Conservation (phyloP, 2,888 invertebrate genomes). For the Polydrusus cervinus region DNA sequence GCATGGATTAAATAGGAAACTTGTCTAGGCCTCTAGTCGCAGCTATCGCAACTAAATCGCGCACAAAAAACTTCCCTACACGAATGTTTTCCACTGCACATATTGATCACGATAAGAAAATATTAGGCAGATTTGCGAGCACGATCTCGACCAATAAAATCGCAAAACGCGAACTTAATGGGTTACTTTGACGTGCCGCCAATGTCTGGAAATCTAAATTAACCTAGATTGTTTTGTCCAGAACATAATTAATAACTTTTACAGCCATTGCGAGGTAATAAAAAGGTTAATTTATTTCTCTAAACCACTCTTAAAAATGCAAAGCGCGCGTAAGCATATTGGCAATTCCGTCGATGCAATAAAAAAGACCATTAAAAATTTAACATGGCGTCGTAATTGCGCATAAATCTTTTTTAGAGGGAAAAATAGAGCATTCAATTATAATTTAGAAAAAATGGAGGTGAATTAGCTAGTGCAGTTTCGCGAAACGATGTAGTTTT, state of each 20-base stretch:
- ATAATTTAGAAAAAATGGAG: constrained; percentile 44
- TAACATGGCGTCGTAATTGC: constrained; percentile 46
- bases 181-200: neutral
- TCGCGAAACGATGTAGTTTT: constrained; percentile 26
- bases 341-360: constrained; percentile 47
- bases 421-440: constrained; percentile 40
- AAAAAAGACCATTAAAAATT: constrained; percentile 46
- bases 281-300: constrained; percentile 45
- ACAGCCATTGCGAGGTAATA: constrained; percentile 29
- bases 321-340: constrained; percentile 47
- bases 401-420: constrained; percentile 44
- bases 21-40: too few relatives aligned
- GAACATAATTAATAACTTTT: constrained; percentile 43
- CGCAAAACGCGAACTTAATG: too few relatives aligned
- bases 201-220: neutral
- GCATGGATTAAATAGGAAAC: too few relatives aligned
- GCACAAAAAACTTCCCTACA: too few relatives aligned
- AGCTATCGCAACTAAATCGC: too few relatives aligned
- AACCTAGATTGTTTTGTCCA: constrained; percentile 21
- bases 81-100: too few relatives aligned
- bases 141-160: too few relatives aligned
- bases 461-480: constrained; percentile 35
- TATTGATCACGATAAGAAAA: too few relatives aligned
- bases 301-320: constrained; percentile 44
- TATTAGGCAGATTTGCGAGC: too few relatives aligned